Conservation (phyloP, 2,888 invertebrate genomes). For the Colletes collaris region DNA sequence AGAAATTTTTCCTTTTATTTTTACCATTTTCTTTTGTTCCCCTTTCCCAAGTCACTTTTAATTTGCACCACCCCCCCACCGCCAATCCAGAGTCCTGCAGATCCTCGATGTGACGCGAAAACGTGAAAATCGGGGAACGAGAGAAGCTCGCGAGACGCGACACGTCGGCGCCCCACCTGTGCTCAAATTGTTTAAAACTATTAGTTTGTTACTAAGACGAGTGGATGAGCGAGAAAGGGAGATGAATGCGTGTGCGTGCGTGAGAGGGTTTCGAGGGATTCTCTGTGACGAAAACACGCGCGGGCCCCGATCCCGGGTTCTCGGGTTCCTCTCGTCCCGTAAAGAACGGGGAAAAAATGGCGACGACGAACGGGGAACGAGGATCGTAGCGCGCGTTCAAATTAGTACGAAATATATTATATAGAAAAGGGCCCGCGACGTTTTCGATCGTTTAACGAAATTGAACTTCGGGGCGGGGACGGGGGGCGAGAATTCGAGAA, state of each 20-base stretch:
- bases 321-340: background rate
- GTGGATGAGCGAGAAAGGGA: background rate
- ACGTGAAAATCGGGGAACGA: background rate
- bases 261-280: background rate
- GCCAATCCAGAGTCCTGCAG: background rate
- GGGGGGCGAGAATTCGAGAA: slow-evolving; percentile 15
- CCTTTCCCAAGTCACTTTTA: background rate
- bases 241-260: slow-evolving; percentile 3
- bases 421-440: too few species aligned
- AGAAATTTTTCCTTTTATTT: slow-evolving; percentile 7
- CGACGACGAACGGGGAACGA: too few species aligned
- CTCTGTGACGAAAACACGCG: background rate
- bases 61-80: background rate
- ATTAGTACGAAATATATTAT: too few species aligned
- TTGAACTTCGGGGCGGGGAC: background rate
- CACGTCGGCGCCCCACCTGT: slow-evolving; percentile 73
- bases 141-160: slow-evolving; percentile 15
- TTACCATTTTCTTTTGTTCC: background rate
- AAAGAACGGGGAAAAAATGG: too few species aligned
- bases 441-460: background rate
- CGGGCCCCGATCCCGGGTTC: background rate
- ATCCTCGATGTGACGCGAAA: too few species aligned
- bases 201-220: slow-evolving; percentile 77
- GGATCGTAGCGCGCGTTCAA: too few species aligned
- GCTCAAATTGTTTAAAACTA: slow-evolving; percentile 82